phyloP scores from a whole-genome alignment of 2,888 invertebrate species.

The Sisyra terminalis region DNA sequence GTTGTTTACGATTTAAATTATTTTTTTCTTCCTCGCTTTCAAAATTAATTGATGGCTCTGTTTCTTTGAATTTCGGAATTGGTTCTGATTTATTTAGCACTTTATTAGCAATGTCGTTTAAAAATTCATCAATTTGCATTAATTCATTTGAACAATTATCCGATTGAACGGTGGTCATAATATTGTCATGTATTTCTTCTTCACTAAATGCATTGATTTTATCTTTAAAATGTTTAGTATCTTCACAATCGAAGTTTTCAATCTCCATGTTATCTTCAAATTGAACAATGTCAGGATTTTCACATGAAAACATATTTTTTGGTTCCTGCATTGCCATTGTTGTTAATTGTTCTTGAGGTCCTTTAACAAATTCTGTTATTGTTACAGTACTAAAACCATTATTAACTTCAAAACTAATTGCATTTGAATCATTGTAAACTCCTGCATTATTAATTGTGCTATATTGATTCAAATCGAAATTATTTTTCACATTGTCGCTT shows the following conservation, averaged over 20 bases:
- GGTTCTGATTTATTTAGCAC: slow-evolving; percentile 1
- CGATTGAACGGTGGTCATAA: not conserved
- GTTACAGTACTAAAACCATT: no score
- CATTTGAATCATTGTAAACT: no score
- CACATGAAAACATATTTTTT: no score
- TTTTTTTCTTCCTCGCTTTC: not conserved
- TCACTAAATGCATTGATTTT: not conserved
- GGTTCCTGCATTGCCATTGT: no score
- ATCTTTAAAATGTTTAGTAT: not conserved
- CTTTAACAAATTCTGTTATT: no score
- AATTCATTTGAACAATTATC: slow-evolving; percentile 5
- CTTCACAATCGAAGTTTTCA: no score
- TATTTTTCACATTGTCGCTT: not conserved
- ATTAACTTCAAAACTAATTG: no score
- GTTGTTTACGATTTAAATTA: not conserved
- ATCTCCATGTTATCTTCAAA: no score
- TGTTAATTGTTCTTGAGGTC: no score
- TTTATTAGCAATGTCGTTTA: slow-evolving; percentile 8
- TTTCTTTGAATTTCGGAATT: not conserved
- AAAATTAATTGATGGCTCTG: not conserved
- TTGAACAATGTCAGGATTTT: no score
- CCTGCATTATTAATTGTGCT: no score
- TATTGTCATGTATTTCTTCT: slow-evolving; percentile 7
- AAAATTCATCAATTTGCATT: slow-evolving; percentile 6
- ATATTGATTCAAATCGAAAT: not conserved